phyloP scores from a whole-genome alignment of 2,797 vertebrate genomes.

The Alosa sapidissima region DNA sequence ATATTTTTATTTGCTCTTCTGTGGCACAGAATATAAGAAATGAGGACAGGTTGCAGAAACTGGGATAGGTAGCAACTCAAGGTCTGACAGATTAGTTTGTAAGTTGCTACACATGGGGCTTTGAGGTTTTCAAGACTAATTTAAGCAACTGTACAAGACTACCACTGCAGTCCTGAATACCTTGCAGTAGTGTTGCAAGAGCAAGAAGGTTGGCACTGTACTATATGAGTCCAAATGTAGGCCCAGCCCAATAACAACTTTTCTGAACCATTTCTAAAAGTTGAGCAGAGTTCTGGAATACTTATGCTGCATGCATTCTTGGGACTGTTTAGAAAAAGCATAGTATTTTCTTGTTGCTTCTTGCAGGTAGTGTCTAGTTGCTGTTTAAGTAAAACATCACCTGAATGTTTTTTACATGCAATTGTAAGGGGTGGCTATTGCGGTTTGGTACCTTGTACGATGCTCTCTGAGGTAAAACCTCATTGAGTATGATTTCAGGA shows the following conservation, averaged over 20 bases:
- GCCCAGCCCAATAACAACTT: neutral
- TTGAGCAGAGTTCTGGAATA: neutral
- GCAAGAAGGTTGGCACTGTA: neutral
- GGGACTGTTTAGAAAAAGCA: neutral
- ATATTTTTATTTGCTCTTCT: neutral
- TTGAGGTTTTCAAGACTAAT: neutral
- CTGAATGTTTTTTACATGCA: neutral
- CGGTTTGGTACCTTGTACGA: slow-evolving; percentile 67
- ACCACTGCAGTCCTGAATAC: neutral
- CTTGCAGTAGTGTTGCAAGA: neutral
- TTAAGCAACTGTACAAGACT: neutral
- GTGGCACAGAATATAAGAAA: slow-evolving; percentile 16
- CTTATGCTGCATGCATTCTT: neutral
- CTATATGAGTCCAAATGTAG: neutral
- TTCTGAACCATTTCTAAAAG: neutral
- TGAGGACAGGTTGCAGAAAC: slow-evolving; percentile 16
- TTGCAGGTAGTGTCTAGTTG: neutral
- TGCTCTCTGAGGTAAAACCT: slow-evolving; percentile 52
- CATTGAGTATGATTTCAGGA: slow-evolving; percentile 70
- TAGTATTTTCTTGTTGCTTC: neutral
- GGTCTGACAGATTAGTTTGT: slow-evolving; percentile 28
- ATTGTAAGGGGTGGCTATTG: neutral
- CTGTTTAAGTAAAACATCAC: neutral
- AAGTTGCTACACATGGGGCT: neutral
- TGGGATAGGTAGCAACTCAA: slow-evolving; percentile 28